These are phyloP conservation scores for Brachyhypopomus gauderio DNA, from an alignment of 2,113 vertebrate genomes.

Conservation along the genomic window DNA sequence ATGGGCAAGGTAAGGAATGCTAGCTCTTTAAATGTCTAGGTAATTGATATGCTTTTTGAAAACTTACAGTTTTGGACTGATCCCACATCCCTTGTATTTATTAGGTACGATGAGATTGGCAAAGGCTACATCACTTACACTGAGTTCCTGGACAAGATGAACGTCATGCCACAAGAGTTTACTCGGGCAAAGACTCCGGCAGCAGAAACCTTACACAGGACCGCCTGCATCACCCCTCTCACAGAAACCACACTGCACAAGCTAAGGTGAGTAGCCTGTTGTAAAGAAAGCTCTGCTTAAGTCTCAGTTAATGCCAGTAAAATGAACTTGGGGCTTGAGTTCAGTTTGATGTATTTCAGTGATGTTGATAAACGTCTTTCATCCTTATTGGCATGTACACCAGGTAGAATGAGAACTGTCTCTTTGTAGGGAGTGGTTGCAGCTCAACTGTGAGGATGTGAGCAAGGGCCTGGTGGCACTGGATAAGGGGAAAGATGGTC, in stretches of 20 bases:
- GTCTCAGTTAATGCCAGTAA: not conserved
- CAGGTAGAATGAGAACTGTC: not conserved
- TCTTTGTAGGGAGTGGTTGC: slow-evolving; percentile 34
- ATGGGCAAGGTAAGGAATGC: slow-evolving; percentile 71
- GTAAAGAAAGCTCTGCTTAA: not conserved
- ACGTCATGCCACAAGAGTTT: slow-evolving; percentile 42
- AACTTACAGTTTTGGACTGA: not conserved
- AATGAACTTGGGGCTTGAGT: not conserved
- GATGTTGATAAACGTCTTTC: not conserved
- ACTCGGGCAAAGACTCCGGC: not conserved
- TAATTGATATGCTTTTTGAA: too few relatives aligned
- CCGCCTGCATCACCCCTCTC: not conserved
- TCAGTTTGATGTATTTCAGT: not conserved
- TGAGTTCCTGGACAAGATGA: slow-evolving; percentile 72
- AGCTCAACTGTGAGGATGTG: slow-evolving; percentile 23
- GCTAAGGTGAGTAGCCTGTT: slow-evolving; percentile 27
- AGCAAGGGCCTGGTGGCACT: slow-evolving; percentile 26
- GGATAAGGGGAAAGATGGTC: slow-evolving; percentile 40
- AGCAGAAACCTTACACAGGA: not conserved
- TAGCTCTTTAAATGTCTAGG: not conserved
- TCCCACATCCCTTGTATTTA: not conserved
- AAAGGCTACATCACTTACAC: slow-evolving; percentile 70
- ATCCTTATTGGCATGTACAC: not conserved
- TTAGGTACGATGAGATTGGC: slow-evolving; percentile 74
- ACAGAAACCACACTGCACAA: slow-evolving; percentile 19